Conservation (phyloP, 2,113 vertebrate genomes). For the Scalopus aquaticus region DNA sequence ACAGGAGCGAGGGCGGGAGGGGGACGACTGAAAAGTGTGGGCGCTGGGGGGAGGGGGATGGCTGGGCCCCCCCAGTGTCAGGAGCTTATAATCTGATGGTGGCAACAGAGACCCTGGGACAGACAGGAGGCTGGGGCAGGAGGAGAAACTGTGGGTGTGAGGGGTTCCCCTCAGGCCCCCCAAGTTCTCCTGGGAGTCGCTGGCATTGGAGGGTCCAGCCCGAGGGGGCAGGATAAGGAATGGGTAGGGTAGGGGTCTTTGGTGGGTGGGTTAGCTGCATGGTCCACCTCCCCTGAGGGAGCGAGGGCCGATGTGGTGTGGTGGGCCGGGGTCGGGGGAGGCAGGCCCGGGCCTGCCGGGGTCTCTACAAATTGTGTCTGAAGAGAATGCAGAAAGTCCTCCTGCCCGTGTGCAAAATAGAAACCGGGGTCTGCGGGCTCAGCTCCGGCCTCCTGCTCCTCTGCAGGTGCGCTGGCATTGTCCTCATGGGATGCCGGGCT, state of each 20-base stretch:
- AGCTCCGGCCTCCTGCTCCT: slow-evolving; percentile 75
- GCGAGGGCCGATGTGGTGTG: not conserved
- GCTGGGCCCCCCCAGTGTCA: slow-evolving; percentile 72
- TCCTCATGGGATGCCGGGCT: slow-evolving; percentile 62
- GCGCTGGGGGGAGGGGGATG: slow-evolving; percentile 66
- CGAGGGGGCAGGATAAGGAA: slow-evolving; percentile 8
- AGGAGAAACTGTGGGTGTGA: slow-evolving; percentile 48
- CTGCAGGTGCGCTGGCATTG: slow-evolving; percentile 58
- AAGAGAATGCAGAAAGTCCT: slow-evolving; percentile 78
- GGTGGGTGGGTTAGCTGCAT: slow-evolving; percentile 77
- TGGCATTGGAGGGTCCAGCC: slow-evolving; percentile 79
- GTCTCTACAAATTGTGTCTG: slow-evolving; percentile 79
- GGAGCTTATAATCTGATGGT: slow-evolving; percentile 80
- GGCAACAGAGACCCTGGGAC: slow-evolving; percentile 75
- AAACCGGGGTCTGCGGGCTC: slow-evolving; percentile 71
- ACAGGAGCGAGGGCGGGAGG: slow-evolving; percentile 49
- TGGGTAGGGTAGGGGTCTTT: slow-evolving; percentile 62
- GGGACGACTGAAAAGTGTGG: slow-evolving; percentile 73
- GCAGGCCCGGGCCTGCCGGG: slow-evolving; percentile 71
- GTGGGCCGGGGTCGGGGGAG: not conserved
- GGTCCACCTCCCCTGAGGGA: slow-evolving; percentile 41
- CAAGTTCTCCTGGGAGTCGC: slow-evolving; percentile 75
- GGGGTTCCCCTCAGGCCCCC: slow-evolving; percentile 65
- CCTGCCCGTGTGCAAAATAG: slow-evolving; percentile 82
- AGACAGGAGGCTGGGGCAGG: slow-evolving; percentile 72